A percentile compares a stretch with the other conserved stretches of the same genome.
Conservation (phyloP, 2,113 vertebrate species). For the Thryonomys swinderianus region DNA sequence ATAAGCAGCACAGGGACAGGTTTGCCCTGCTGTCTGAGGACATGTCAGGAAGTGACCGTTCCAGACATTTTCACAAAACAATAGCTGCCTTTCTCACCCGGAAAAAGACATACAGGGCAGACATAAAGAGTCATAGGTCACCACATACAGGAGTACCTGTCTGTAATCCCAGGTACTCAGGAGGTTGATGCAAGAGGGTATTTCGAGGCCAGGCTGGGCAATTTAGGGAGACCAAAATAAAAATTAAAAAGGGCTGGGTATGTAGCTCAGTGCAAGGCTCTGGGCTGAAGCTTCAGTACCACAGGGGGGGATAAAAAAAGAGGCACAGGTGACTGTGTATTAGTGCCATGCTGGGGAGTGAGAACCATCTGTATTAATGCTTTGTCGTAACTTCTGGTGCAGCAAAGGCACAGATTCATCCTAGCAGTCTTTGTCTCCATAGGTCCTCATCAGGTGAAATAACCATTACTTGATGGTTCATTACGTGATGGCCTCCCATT, state of each 20-base stretch:
- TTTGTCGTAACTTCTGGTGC: background rate
- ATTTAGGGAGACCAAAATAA: background rate
- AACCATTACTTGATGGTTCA: background rate
- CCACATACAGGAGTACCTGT: background rate
- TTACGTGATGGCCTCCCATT: background rate
- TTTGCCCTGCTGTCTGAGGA: conserved; percentile 45
- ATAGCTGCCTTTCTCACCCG: background rate
- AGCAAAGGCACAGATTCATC: background rate
- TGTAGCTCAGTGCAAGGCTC: background rate
- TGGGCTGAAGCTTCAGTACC: background rate
- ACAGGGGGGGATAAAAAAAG: background rate
- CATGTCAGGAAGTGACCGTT: conserved; percentile 41
- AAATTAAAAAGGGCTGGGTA: background rate
- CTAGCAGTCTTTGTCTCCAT: background rate
- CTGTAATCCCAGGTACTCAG: background rate
- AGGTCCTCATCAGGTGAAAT: background rate
- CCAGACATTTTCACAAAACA: conserved; percentile 19
- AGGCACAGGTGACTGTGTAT: background rate
- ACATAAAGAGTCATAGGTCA: background rate
- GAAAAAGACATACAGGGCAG: background rate
- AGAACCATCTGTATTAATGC: background rate
- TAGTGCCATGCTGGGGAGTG: background rate
- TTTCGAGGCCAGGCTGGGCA: background rate
- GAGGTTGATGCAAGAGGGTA: too few species aligned
- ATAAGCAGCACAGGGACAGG: conserved; percentile 47